Conservation (phyloP, 2,888 invertebrate species). For the Pharmacophagus antenor region DNA sequence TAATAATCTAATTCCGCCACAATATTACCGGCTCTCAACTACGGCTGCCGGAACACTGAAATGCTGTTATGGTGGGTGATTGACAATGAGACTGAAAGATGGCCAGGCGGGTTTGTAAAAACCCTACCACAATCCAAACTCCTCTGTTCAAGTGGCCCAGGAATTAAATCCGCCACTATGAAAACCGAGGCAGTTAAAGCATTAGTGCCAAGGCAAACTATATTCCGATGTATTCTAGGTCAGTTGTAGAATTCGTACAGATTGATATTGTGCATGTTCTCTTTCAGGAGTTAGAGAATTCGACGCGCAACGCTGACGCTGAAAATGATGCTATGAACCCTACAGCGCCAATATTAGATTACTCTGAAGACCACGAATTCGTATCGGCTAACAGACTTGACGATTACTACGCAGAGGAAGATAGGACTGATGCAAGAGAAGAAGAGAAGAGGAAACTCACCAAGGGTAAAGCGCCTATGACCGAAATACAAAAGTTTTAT, state of each 20-base stretch:
- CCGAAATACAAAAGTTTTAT: slow-evolving; percentile 66
- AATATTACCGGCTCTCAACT: no score
- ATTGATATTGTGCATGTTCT: neutral
- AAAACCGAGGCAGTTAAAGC: no score
- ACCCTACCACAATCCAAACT: no score
- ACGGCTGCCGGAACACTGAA: no score
- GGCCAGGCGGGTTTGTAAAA: no score
- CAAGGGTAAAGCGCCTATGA: slow-evolving; percentile 66
- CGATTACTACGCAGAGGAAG: slow-evolving; percentile 73
- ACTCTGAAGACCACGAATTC: slow-evolving; percentile 78
- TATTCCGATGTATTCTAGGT: neutral
- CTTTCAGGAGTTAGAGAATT: slow-evolving; percentile 62
- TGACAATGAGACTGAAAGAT: no score
- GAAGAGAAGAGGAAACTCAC: slow-evolving; percentile 67
- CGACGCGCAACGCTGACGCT: slow-evolving; percentile 56
- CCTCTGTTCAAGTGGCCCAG: no score
- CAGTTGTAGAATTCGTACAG: neutral
- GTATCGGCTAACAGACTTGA: slow-evolving; percentile 69
- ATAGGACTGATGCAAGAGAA: slow-evolving; percentile 68
- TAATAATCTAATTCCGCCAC: no score
- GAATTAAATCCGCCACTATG: no score
- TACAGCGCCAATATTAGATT: slow-evolving; percentile 67
- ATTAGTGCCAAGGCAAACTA: no score
- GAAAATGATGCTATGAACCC: slow-evolving; percentile 71
- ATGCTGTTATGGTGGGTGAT: no score